Conservation (phyloP, 2,797 vertebrate genomes). For the Rachycentron canadum region DNA sequence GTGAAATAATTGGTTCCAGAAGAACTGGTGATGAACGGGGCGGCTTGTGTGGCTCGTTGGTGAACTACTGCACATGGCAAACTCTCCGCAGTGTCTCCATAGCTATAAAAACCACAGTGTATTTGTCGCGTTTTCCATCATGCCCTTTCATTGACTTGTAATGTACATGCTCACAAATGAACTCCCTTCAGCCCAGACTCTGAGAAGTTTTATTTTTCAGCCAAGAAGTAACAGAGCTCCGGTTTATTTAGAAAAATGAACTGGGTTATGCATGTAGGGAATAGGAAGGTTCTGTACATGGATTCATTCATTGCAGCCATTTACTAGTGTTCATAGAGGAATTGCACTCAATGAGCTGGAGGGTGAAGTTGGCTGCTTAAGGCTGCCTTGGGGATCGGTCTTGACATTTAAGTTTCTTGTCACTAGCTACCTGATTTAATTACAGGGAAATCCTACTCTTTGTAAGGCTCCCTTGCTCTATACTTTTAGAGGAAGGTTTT, state of each 20-base stretch:
- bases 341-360: slow-evolving; percentile 14
- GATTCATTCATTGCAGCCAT: not conserved
- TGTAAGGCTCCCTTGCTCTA: not conserved
- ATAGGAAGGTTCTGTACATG: not conserved
- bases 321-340: not conserved
- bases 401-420: slow-evolving; percentile 51
- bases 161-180: not conserved
- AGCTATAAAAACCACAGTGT: not conserved
- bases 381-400: slow-evolving; percentile 26
- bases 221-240: not conserved
- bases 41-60: not conserved
- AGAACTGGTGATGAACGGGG: not conserved
- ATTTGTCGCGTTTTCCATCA: not conserved
- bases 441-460: slow-evolving; percentile 33
- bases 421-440: slow-evolving; percentile 35
- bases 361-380: slow-evolving; percentile 28
- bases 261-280: not conserved
- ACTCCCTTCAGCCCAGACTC: not conserved
- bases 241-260: slow-evolving; percentile 8
- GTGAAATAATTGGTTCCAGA: not conserved
- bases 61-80: not conserved
- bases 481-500: slow-evolving; percentile 21
- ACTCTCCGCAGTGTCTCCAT: not conserved
- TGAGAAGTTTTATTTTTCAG: not conserved
- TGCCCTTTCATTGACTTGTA: not conserved